phyloP scores from a whole-genome alignment of 1,140 invertebrate species.

The Drosophila bipectinata region DNA sequence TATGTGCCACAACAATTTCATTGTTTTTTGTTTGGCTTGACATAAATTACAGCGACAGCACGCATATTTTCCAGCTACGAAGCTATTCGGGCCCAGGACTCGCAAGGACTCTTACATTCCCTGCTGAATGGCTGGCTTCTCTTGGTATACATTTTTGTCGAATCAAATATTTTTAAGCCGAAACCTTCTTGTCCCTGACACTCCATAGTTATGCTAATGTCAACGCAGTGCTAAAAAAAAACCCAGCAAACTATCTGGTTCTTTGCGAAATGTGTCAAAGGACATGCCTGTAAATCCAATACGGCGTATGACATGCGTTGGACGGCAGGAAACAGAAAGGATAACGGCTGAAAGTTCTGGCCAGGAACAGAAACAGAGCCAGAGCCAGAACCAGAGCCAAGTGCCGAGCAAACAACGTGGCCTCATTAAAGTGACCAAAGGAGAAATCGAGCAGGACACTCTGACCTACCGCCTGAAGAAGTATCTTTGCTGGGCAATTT shows the following conservation, averaged over 20 bases:
- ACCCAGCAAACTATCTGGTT: neutral
- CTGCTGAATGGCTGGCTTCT: neutral
- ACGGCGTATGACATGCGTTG: conserved; percentile 15
- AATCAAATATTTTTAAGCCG: conserved; percentile 25
- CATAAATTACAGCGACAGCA: conserved; percentile 70
- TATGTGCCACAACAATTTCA: conserved; percentile 63
- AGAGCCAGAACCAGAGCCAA: conserved; percentile 16
- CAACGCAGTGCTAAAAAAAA: neutral
- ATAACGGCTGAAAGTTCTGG: conserved; percentile 13
- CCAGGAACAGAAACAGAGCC: neutral
- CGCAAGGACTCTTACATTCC: conserved; percentile 20
- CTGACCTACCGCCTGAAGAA: conserved; percentile 5
- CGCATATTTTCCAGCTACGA: conserved; percentile 59
- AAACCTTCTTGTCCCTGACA: conserved; percentile 30
- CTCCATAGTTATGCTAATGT: conserved; percentile 57
- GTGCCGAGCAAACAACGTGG: conserved; percentile 30
- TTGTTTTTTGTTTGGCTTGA: conserved; percentile 65
- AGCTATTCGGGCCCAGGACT: conserved; percentile 21
- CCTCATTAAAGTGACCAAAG: conserved; percentile 23
- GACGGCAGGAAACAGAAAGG: conserved; percentile 30
- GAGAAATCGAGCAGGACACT: conserved; percentile 2
- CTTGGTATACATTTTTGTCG: conserved; percentile 32
- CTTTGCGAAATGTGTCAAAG: conserved; percentile 36
- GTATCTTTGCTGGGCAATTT: neutral
- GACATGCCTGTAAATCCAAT: conserved; percentile 7